Conservation (phyloP, 2,797 vertebrate species). For the Peromyscus eremicus region DNA sequence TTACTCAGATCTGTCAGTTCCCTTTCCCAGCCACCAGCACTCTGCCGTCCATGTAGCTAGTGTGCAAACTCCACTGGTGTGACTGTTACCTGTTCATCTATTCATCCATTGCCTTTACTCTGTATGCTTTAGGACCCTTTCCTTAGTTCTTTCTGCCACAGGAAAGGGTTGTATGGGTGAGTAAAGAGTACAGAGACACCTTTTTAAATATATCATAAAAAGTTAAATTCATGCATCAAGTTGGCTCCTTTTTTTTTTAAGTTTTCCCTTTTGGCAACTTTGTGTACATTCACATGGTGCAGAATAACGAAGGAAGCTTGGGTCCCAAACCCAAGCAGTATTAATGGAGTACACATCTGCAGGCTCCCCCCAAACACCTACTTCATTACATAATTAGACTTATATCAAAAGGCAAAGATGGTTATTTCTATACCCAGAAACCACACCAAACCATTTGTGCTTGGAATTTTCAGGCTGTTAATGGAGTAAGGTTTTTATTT, state of each 20-base stretch:
- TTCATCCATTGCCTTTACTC: not conserved
- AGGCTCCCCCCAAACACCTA: not conserved
- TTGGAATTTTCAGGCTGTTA: conserved; percentile 8
- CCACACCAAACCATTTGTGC: not conserved
- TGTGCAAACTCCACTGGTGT: not conserved
- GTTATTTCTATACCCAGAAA: not conserved
- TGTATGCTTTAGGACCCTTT: not conserved
- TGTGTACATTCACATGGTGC: not conserved
- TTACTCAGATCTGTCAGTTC: not conserved
- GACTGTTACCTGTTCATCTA: not conserved
- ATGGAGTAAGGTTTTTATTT: conserved; percentile 40
- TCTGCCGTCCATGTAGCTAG: not conserved
- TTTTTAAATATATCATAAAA: not conserved
- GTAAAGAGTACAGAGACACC: not conserved
- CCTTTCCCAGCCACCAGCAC: not conserved
- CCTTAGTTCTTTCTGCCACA: not conserved
- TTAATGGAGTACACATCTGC: not conserved
- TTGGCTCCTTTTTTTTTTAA: not conserved
- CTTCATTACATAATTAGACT: not conserved
- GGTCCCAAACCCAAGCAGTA: not conserved
- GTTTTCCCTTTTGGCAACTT: conserved; percentile 3
- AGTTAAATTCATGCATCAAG: not conserved
- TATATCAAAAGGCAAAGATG: not conserved
- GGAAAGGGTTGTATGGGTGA: not conserved
- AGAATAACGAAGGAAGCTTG: not conserved